Evolutionary conservation across 2,113 vertebrate genomes (phyloP), one percentile per base, ranked within the genome.

Genomic region (Hyaena hyaena): DNA sequence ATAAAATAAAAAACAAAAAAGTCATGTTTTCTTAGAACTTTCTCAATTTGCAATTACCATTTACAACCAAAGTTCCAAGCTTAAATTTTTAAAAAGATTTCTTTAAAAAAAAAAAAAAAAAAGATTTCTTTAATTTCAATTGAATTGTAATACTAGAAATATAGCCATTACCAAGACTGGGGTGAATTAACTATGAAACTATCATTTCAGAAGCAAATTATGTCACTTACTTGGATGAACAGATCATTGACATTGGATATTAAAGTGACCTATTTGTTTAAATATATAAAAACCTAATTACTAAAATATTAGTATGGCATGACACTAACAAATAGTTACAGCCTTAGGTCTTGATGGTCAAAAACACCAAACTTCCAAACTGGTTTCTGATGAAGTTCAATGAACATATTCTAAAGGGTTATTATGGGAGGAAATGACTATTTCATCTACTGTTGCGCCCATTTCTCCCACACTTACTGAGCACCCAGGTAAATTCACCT

Each of bases 201-300:
- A 84, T 97, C 96, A 94, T 98, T 93, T 58, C 53, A 98, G 77
- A 43, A 98, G 82, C 63, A 98, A 98, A 96, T 98, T 97, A 96
- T 48, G 96, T 43, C 81, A 90, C 90, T 98, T 98, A 95, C 33
- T 97, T 97, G 71, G 73, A 95, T 98, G 88, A 96, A 95, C 79
- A 90, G 74, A 97, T 98, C 93, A 97, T 87, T 98, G 86, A 45
- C 68, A 98, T 97, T 95, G 97, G 81, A 63, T 97, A 97, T 98
- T 97, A 89, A 98, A 98, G 87, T 94, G 94, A 92, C 74, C 65
- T 95, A 43, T 97, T 98, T 97, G 15, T 95, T 97, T 96, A 95
- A 96, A 82, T 96, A 66, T 95, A 63, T 93, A 96, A 97, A 93
- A 98, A 88, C 8, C 61, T 97, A 53, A 95, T 98, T 97, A 87